phyloP scores from a whole-genome alignment of 2,113 vertebrate species.

The Seriola aureovittata region DNA sequence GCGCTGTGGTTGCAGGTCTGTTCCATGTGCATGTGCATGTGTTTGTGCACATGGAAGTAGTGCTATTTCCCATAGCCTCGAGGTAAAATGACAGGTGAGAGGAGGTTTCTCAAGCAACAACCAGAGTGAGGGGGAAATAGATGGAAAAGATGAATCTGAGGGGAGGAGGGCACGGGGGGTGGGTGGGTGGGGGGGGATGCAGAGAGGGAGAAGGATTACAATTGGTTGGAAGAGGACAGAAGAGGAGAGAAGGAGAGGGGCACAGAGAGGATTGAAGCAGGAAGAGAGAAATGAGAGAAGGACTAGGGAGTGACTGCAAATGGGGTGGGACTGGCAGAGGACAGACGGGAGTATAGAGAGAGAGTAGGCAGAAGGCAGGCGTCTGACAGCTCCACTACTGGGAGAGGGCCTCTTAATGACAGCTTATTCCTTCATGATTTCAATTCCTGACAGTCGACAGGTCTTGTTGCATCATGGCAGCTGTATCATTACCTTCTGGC shows the following conservation, averaged over 20 bases:
- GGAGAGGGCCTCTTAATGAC: conserved; percentile 93
- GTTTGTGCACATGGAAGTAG: conserved; percentile 49
- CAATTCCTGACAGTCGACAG: conserved; percentile 95
- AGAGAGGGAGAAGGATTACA: conserved; percentile 54
- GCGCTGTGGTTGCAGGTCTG: conserved; percentile 45
- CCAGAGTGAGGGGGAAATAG: conserved; percentile 43
- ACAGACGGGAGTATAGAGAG: conserved; percentile 70
- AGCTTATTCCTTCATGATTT: conserved; percentile 98
- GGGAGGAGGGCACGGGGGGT: not conserved
- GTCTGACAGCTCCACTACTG: conserved; percentile 93
- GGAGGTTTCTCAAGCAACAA: conserved; percentile 68
- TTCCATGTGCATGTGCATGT: conserved; percentile 34
- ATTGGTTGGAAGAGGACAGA: conserved; percentile 71
- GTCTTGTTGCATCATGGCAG: conserved; percentile 95
- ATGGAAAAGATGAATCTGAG: conserved; percentile 62
- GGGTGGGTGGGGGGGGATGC: not conserved
- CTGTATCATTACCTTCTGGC: conserved; percentile 97
- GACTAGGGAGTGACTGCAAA: conserved; percentile 79
- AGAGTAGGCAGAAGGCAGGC: conserved; percentile 87
- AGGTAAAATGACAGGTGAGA: conserved; percentile 80
- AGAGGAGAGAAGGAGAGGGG: conserved; percentile 50
- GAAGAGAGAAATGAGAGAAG: conserved; percentile 73
- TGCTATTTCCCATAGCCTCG: conserved; percentile 69
- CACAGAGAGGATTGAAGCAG: conserved; percentile 67
- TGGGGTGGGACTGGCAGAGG: conserved; percentile 79